These are phyloP conservation scores for Neotragus pygmaeus DNA, from an alignment of 2,113 vertebrate species.

Conservation along the genomic window DNA sequence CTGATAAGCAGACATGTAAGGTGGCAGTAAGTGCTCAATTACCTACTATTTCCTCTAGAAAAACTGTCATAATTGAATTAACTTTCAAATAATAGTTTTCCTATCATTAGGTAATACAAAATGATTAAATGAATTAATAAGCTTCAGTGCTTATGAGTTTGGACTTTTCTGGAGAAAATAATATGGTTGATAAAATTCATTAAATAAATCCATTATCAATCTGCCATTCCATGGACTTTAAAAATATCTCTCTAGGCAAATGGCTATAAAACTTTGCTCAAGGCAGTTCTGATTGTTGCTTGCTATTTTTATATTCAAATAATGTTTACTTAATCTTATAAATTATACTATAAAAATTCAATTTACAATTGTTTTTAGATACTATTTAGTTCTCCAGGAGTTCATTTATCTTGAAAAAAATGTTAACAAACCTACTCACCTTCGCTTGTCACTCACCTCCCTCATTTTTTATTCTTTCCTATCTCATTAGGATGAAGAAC, in stretches of 20 bases:
- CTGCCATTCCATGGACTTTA: background rate
- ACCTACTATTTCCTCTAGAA: background rate
- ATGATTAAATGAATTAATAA: conserved; percentile 35
- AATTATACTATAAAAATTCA: background rate
- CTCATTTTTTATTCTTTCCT: background rate
- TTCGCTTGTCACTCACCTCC: background rate
- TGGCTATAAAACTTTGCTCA: background rate
- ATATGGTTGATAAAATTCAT: background rate
- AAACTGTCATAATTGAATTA: background rate
- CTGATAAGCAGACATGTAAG: conserved; percentile 7
- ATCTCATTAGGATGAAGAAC: background rate
- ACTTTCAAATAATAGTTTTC: background rate
- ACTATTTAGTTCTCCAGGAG: background rate
- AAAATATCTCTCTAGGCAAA: background rate
- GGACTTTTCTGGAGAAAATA: background rate
- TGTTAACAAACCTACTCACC: background rate
- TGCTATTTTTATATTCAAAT: background rate
- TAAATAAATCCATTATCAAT: background rate
- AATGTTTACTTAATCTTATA: background rate
- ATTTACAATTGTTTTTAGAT: background rate
- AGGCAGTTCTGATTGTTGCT: background rate
- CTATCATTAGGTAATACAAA: background rate
- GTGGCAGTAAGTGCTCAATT: conserved; percentile 35
- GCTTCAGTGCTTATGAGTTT: background rate
- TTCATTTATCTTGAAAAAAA: background rate